These are phyloP conservation scores for Vannuccia rotundouncinata DNA, from an alignment of 2,888 invertebrate genomes.

Conservation along the genomic window DNA sequence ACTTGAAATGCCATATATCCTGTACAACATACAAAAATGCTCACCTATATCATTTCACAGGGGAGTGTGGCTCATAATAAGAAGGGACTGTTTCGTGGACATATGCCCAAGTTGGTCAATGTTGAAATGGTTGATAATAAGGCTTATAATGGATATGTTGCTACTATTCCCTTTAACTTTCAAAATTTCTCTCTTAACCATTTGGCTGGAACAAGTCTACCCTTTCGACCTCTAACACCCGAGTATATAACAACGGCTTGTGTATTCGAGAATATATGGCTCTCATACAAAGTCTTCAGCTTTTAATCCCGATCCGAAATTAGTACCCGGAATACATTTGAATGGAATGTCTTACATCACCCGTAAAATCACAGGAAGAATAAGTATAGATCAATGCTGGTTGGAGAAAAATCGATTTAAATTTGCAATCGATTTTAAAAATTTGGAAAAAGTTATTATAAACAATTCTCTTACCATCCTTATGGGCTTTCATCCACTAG, in stretches of 20 bases:
- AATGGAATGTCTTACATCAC: no score
- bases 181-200: neutral
- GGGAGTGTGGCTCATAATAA: neutral
- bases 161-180: constrained; percentile 9
- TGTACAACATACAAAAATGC: neutral
- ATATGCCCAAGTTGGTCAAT: constrained; percentile 9
- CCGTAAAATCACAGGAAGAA: no score
- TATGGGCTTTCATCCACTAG: no score
- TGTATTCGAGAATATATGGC: constrained; percentile 12
- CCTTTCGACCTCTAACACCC: neutral
- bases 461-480: no score
- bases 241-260: neutral
- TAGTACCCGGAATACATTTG: no score
- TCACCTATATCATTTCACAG: neutral
- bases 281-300: neutral
- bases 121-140: constrained; percentile 27
- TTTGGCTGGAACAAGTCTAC: neutral
- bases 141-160: neutral
- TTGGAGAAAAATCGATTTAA: no score
- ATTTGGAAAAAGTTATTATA: no score
- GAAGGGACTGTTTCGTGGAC: neutral
- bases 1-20: constrained; percentile 1
- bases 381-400: no score
- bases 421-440: no score
- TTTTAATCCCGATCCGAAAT: no score